phyloP scores from a whole-genome alignment of 2,797 vertebrate genomes.

The Sorex maritimensis region DNA sequence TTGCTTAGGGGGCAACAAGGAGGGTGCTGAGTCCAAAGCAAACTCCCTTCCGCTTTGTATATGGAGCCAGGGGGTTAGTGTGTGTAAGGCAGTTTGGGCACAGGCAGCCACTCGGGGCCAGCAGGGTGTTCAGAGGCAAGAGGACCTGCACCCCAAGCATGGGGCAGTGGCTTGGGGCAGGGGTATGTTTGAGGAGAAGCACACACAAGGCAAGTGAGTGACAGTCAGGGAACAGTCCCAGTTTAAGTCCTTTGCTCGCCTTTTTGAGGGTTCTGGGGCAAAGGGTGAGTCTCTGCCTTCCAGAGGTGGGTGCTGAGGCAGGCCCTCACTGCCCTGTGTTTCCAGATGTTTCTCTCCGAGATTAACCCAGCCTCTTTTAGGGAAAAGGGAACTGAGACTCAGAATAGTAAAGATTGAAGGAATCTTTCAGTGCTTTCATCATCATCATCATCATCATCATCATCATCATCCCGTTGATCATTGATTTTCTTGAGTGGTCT shows the following conservation, averaged over 20 bases:
- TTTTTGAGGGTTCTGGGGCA: conserved; percentile 38
- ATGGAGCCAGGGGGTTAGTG: background rate
- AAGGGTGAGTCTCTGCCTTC: background rate
- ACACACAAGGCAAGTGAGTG: background rate
- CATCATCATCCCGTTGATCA: no score
- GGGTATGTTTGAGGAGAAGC: background rate
- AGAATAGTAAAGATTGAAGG: background rate
- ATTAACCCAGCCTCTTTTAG: conserved; percentile 2
- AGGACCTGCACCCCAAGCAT: background rate
- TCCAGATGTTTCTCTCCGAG: background rate
- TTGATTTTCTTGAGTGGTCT: no score
- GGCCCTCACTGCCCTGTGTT: background rate
- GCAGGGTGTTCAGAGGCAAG: background rate
- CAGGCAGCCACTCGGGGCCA: background rate
- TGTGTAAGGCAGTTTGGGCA: no score
- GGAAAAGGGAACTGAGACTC: conserved; percentile 60
- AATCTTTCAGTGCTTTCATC: background rate
- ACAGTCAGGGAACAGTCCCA: background rate
- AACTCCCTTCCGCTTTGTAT: background rate
- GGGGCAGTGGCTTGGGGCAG: background rate
- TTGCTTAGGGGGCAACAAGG: background rate
- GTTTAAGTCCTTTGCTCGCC: background rate
- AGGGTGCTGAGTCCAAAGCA: conserved; percentile 1
- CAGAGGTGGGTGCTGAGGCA: background rate
- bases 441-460: no score